phyloP scores from a whole-genome alignment of 1,140 invertebrate species.

The Harlomillsia oculata region DNA sequence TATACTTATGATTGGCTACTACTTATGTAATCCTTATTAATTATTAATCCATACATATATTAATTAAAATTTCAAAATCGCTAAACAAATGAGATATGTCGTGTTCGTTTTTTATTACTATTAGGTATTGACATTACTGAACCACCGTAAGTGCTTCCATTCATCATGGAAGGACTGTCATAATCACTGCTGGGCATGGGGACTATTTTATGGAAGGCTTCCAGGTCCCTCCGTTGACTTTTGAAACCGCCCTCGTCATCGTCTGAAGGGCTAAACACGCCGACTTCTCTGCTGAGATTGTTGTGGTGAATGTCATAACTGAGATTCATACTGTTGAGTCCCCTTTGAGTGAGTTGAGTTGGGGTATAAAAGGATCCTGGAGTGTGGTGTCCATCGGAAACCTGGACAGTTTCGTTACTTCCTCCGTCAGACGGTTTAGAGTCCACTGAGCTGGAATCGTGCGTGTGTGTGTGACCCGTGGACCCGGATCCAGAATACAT shows the following conservation, averaged over 20 bases:
- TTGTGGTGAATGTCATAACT: conserved; percentile 6
- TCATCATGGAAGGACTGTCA: conserved; percentile 33
- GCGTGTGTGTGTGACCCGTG: conserved; percentile 18
- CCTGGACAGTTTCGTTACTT: conserved; percentile 29
- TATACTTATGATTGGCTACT: no score
- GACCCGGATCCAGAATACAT: conserved; percentile 30
- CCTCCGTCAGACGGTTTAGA: conserved; percentile 28
- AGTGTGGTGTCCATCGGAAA: conserved; percentile 17
- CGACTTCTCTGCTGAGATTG: conserved; percentile 16
- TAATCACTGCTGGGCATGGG: conserved; percentile 33
- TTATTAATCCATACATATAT: neutral
- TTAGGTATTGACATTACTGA: conserved; percentile 30
- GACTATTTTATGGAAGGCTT: conserved; percentile 30
- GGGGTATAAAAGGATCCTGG: conserved; percentile 23
- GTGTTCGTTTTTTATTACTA: conserved; percentile 33
- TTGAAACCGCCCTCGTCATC: conserved; percentile 33
- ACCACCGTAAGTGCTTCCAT: conserved; percentile 31
- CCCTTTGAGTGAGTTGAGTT: conserved; percentile 1
- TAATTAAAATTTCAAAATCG: neutral
- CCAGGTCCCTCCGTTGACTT: conserved; percentile 18
- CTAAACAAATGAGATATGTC: conserved; percentile 35
- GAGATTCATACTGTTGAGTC: conserved; percentile 14
- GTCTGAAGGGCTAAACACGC: conserved; percentile 19
- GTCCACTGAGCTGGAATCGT: conserved; percentile 33
- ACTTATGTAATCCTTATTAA: neutral